Conservation (phyloP, 2,113 vertebrate species). For the Mesembrinibis cayennensis region DNA sequence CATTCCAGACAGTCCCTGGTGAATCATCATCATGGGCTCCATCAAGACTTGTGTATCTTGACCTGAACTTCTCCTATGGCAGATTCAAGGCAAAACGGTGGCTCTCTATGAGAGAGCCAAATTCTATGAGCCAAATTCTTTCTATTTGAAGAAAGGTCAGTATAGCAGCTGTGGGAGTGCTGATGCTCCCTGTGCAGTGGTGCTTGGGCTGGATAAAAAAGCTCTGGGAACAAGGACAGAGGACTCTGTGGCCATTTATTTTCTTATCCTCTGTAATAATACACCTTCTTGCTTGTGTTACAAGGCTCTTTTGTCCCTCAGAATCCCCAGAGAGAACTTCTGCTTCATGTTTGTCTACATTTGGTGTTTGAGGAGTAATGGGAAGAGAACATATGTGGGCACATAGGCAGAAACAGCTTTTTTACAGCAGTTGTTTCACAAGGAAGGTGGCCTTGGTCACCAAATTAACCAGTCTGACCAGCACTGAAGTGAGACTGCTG, state of each 20-base stretch:
- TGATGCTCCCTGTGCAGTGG: background rate
- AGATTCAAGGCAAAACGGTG: background rate
- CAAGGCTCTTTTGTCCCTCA: background rate
- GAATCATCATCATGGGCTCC: background rate
- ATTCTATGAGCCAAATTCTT: too few species aligned
- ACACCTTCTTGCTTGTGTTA: background rate
- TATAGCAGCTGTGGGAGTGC: background rate
- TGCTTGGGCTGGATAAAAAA: background rate
- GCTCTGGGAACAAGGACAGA: background rate
- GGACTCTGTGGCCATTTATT: background rate
- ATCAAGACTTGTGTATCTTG: background rate
- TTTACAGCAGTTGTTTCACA: background rate
- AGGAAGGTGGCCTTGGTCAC: background rate
- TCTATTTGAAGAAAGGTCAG: background rate
- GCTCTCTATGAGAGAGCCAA: fast-evolving
- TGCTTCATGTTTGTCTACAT: background rate
- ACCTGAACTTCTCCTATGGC: background rate
- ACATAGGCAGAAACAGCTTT: background rate
- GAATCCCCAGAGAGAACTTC: background rate
- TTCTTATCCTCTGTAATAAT: background rate
- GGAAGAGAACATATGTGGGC: background rate
- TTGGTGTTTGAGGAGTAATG: background rate
- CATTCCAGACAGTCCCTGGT: background rate
- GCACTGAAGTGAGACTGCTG: background rate
- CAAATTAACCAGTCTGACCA: background rate